Evolutionary conservation across 2,113 vertebrate genomes (phyloP).

Genomic region (Phyllostomus discolor): DNA sequence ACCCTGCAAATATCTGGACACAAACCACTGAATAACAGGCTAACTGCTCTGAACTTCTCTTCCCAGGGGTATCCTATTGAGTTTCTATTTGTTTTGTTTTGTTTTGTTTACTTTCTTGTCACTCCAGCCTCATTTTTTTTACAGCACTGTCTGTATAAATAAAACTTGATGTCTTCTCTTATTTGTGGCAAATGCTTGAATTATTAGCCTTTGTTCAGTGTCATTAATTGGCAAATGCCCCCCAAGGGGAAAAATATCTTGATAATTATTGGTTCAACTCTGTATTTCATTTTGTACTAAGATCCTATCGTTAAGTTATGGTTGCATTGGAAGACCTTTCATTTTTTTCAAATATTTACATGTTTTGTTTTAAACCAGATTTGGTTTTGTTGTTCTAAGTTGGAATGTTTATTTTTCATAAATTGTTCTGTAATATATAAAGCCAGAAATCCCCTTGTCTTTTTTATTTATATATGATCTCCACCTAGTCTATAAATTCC

Average conservation of each 20-base stretch:
- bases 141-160: not conserved
- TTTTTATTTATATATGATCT: not conserved
- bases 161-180: not conserved
- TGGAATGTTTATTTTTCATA: not conserved
- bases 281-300: not conserved
- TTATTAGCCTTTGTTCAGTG: not conserved
- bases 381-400: not conserved
- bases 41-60: not conserved
- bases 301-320: not conserved
- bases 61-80: not conserved
- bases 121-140: not conserved
- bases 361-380: not conserved
- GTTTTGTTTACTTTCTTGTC: not conserved
- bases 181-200: not conserved
- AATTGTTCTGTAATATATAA: not conserved
- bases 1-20: not conserved
- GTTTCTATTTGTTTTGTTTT: not conserved
- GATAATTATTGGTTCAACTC: not conserved
- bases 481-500: not conserved
- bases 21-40: not conserved
- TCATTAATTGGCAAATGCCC: not conserved
- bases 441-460: not conserved
- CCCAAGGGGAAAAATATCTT: not conserved
- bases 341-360: not conserved
- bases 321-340: not conserved